Evolutionary conservation across 1,140 invertebrate species (phyloP).

Genomic region (silkworm (Bombyx mori)): DNA sequence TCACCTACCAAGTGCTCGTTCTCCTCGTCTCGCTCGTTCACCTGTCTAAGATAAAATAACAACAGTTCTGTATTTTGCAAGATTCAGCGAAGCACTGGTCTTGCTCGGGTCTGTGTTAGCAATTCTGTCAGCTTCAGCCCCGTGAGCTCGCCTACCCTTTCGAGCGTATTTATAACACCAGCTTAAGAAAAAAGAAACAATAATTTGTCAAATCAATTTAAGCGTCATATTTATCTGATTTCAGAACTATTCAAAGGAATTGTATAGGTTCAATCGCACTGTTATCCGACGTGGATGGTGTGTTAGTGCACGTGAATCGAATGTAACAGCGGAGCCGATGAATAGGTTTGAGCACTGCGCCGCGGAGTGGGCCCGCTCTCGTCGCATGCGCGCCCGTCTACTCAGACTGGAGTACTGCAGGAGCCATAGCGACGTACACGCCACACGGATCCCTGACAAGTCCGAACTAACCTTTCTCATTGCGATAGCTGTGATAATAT

Average conservation of each 20-base stretch:
- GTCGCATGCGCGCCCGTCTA: conserved; percentile 5
- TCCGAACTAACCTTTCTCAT: conserved; percentile 7
- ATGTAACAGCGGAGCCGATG: background rate
- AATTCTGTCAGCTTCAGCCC: too few species aligned
- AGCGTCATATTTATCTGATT: background rate
- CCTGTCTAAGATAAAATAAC: too few species aligned
- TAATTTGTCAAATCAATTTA: too few species aligned
- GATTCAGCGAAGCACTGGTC: too few species aligned
- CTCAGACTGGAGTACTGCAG: conserved; percentile 10
- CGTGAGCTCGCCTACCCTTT: too few species aligned
- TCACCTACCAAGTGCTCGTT: too few species aligned
- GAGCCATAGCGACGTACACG: background rate
- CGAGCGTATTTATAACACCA: too few species aligned
- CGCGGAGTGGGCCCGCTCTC: background rate
- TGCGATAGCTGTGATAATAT: conserved; percentile 6
- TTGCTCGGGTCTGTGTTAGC: too few species aligned
- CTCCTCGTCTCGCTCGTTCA: too few species aligned
- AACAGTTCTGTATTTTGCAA: too few species aligned
- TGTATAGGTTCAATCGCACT: conserved; percentile 10
- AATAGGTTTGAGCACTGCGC: conserved; percentile 10
- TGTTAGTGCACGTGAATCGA: background rate
- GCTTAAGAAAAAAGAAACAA: too few species aligned
- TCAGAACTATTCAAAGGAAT: conserved; percentile 7
- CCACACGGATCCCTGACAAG: background rate
- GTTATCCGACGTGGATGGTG: conserved; percentile 13